Percentiles rank a stretch among this genome's conserved stretches.
Conservation (phyloP, 53 echinoderm and acorn worm genomes). For the Actinopyga echinites region DNA sequence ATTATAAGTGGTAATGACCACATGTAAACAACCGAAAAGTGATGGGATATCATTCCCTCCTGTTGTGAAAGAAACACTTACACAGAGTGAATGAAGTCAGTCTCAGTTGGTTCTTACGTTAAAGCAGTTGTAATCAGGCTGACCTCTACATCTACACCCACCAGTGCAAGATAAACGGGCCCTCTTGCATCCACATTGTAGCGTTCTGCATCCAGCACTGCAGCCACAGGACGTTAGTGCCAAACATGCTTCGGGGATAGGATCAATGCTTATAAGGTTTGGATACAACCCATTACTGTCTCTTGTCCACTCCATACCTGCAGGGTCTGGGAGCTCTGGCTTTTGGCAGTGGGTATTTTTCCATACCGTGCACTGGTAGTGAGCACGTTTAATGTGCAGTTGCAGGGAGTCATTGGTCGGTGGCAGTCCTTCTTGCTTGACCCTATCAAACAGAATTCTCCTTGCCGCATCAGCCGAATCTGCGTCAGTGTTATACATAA, state of each 20-base stretch:
- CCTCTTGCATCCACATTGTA: no score
- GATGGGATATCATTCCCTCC: no score
- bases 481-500: neutral
- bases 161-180: no score
- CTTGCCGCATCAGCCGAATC: neutral
- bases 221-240: slow-evolving; percentile 36
- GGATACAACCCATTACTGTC: slow-evolving; percentile 21
- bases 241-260: slow-evolving; percentile 41
- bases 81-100: no score
- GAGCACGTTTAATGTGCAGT: slow-evolving; percentile 19
- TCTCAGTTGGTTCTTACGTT: no score
- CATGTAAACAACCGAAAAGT: no score
- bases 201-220: neutral
- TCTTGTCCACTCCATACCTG: slow-evolving; percentile 54
- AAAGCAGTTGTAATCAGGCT: no score
- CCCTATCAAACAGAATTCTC: slow-evolving; percentile 31
- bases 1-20: no score
- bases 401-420: slow-evolving; percentile 40
- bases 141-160: no score
- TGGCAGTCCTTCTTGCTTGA: slow-evolving; percentile 3
- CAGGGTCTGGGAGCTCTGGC: slow-evolving; percentile 25
- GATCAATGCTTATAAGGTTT: slow-evolving; percentile 20
- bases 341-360: slow-evolving; percentile 27
- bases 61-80: no score
- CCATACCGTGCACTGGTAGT: slow-evolving; percentile 47